Conservation (phyloP, 2,113 vertebrate genomes). For the Plectropomus leopardus region DNA sequence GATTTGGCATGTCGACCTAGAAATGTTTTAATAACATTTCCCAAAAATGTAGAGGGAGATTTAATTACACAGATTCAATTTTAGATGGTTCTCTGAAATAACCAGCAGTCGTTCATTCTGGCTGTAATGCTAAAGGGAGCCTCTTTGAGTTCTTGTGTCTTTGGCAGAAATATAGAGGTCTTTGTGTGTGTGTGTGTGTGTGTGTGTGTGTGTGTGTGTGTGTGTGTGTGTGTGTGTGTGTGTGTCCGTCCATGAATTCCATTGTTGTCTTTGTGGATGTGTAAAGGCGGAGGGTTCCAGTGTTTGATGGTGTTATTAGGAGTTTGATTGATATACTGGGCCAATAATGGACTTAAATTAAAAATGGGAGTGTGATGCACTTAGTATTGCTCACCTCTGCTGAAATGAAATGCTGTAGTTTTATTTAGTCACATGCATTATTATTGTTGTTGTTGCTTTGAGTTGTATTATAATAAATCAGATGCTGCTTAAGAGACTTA, state of each 20-base stretch:
- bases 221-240: conserved; percentile 20
- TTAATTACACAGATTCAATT: conserved; percentile 47
- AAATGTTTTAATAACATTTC: conserved; percentile 42
- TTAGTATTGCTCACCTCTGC: conserved; percentile 38
- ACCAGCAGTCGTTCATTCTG: neutral
- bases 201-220: conserved; percentile 20
- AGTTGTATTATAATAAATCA: conserved; percentile 7
- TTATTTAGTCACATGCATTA: conserved; percentile 26
- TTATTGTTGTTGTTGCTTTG: conserved; percentile 32
- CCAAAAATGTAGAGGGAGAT: conserved; percentile 25
- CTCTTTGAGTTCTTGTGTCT: conserved; percentile 32
- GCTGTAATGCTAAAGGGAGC: conserved; percentile 4
- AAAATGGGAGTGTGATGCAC: conserved; percentile 23
- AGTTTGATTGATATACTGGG: conserved; percentile 42
- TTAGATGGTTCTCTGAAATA: conserved; percentile 42
- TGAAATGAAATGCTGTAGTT: conserved; percentile 32
- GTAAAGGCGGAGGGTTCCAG: conserved; percentile 14
- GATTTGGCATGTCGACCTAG: conserved; percentile 7
- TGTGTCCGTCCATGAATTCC: conserved; percentile 37
- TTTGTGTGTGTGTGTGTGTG: conserved; percentile 17
- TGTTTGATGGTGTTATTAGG: conserved; percentile 58
- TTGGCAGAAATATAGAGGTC: conserved; percentile 34
- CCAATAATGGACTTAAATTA: conserved; percentile 58
- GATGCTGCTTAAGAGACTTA: conserved; percentile 16
- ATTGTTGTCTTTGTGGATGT: conserved; percentile 40